phyloP scores from a whole-genome alignment of 1,140 invertebrate species.

The Pentalonia nigronervosa region DNA sequence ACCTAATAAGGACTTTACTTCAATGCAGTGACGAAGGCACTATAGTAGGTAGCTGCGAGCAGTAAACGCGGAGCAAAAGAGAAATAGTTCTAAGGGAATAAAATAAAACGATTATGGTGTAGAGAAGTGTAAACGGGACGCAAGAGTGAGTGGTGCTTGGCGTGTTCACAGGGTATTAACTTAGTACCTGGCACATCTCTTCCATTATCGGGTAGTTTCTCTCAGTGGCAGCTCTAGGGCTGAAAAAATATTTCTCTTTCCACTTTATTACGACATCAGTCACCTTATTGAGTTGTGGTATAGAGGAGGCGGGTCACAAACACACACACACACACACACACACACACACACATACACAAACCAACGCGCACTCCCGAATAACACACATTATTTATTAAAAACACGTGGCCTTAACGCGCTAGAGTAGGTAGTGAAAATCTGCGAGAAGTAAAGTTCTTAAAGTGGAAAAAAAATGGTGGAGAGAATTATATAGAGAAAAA shows the following conservation, averaged over 20 bases:
- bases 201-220: constrained; percentile 49
- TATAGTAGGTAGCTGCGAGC: not conserved
- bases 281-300: constrained; percentile 32
- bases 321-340: not conserved
- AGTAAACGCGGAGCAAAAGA: not conserved
- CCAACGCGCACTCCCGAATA: not conserved
- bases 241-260: constrained; percentile 23
- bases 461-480: not conserved
- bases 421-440: not conserved
- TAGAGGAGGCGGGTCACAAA: not conserved
- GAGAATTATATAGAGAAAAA: not conserved
- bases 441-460: constrained; percentile 12
- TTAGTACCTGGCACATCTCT: constrained; percentile 41
- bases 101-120: constrained; percentile 4
- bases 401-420: not conserved
- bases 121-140: not conserved
- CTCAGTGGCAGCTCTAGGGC: not conserved
- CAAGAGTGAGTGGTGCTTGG: constrained; percentile 41
- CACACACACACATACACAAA: not conserved
- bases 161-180: constrained; percentile 48
- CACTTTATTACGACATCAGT: constrained; percentile 50
- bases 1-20: not conserved
- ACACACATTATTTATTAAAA: constrained; percentile 47
- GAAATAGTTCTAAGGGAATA: constrained; percentile 20
- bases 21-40: not conserved